Evolutionary conservation across 2,888 invertebrate genomes (phyloP), one percentile per base, ranked within the genome.

Genomic region (Plutella xylostella): DNA sequence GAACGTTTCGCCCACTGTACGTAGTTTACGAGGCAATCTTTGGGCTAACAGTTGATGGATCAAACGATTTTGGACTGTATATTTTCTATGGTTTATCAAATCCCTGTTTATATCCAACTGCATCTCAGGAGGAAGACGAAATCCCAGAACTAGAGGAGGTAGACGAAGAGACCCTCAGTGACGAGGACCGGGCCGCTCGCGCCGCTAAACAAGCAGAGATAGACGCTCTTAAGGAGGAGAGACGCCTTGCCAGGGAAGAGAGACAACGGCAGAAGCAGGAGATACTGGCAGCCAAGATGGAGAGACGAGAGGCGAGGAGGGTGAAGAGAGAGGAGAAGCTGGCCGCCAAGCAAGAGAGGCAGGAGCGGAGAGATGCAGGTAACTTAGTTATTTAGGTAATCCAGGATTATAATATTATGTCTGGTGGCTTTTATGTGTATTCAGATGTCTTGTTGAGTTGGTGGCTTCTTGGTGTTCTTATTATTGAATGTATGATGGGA

Each of bases 101-200:
- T n/a, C n/a, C n/a, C n/a, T n/a, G n/a, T n/a, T n/a, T n/a, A n/a
- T n/a, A n/a, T n/a, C n/a, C n/a, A n/a, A n/a, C n/a, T 30, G 7
- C 4, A 2, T 28, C 14, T 6, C 12, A 43, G 43, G 15, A 17
- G 4, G 65, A 68, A 35, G 62, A 60, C 14, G 70, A 71, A 45
- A 71, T 70, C 44, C 72, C 73, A 50, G 64, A 58, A 21, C 54
- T 75, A 25, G 85, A 84, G 55, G 77, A 77, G 60, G 72, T 79
- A 1, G 77, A 76, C 43, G 76, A 84, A 57, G 53, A 62, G 0
- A 72, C 74, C 11, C 55, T 77, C 41, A 82, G 82, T 42, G 78
- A 82, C 1, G 80, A 75, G 1, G 82, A 80, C 50, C 77, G 66
- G 53, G 65, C 62, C 2, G 72, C 63, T 3, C 69, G 76, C 1